Evolutionary conservation across 2,888 invertebrate species (phyloP).

Genomic region (Pomacea canaliculata): DNA sequence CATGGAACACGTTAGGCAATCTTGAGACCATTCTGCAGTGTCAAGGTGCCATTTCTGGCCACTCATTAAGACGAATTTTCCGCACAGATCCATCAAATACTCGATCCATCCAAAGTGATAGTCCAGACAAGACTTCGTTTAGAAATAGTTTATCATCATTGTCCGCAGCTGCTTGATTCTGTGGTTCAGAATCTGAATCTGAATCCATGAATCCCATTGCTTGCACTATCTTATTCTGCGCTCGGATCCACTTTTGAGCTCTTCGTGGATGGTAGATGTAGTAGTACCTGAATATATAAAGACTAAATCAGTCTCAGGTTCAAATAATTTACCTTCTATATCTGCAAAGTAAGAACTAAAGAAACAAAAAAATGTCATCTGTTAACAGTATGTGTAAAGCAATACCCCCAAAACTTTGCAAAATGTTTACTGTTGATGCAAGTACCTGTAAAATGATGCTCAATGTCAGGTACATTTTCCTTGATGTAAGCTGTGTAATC

Average conservation of each 20-base stretch:
- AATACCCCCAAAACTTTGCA: too few species aligned
- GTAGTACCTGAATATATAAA: constrained; percentile 77
- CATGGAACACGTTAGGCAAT: too few species aligned
- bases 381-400: too few species aligned
- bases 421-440: too few species aligned
- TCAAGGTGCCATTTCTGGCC: constrained; percentile 77
- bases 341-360: too few species aligned
- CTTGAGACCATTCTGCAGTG: neutral
- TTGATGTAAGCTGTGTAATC: too few species aligned
- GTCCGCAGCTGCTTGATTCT: constrained; percentile 36
- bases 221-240: constrained; percentile 42
- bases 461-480: too few species aligned
- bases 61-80: constrained; percentile 95
- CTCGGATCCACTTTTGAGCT: constrained; percentile 48
- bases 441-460: too few species aligned
- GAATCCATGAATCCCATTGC: constrained; percentile 52
- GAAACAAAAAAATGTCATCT: too few species aligned
- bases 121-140: constrained; percentile 76
- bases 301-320: too few species aligned
- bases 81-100: constrained; percentile 96
- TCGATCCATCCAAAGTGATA: constrained; percentile 96
- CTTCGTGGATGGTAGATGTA: constrained; percentile 88
- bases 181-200: constrained; percentile 39
- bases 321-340: too few species aligned
- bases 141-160: constrained; percentile 36